Conservation (phyloP, 2,113 vertebrate genomes). For the Coptodon bakossiorum region DNA sequence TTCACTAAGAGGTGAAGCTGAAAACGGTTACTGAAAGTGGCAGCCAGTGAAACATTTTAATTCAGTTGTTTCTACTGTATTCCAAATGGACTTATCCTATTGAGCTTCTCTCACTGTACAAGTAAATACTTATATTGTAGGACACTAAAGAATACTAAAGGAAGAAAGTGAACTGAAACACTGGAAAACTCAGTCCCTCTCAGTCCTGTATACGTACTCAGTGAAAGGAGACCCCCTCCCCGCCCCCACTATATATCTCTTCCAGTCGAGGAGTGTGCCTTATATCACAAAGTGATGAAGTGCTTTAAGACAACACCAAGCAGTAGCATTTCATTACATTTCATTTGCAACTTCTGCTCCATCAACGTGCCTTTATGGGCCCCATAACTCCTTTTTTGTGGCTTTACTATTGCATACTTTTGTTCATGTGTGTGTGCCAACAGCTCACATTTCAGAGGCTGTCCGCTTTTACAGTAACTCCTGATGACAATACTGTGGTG, state of each 20-base stretch:
- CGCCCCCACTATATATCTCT: not conserved
- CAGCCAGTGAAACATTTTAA: not conserved
- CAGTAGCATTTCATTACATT: slow-evolving; percentile 42
- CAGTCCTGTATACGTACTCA: not conserved
- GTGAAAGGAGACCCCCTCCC: not conserved
- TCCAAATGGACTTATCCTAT: not conserved
- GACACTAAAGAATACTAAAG: not conserved
- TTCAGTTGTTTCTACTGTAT: not conserved
- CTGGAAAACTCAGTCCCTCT: not conserved
- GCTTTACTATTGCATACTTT: slow-evolving; percentile 8
- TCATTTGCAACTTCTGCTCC: slow-evolving; percentile 33
- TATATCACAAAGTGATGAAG: slow-evolving; percentile 1
- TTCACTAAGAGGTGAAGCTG: not conserved
- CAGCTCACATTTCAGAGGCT: slow-evolving; percentile 35
- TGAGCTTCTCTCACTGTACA: not conserved
- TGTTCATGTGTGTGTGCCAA: not conserved
- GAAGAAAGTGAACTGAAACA: not conserved
- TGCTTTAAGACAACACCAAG: slow-evolving; percentile 15
- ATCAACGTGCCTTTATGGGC: slow-evolving; percentile 16
- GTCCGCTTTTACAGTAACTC: slow-evolving; percentile 25
- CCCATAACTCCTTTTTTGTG: slow-evolving; percentile 29
- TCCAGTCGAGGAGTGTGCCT: not conserved
- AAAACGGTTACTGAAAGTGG: not conserved
- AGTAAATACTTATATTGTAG: not conserved
- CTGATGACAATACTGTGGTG: slow-evolving; percentile 43